Evolutionary conservation across 2,113 vertebrate genomes (phyloP), one percentile per base, ranked within the genome.

Genomic region (Acanthochromis polyacanthus): DNA sequence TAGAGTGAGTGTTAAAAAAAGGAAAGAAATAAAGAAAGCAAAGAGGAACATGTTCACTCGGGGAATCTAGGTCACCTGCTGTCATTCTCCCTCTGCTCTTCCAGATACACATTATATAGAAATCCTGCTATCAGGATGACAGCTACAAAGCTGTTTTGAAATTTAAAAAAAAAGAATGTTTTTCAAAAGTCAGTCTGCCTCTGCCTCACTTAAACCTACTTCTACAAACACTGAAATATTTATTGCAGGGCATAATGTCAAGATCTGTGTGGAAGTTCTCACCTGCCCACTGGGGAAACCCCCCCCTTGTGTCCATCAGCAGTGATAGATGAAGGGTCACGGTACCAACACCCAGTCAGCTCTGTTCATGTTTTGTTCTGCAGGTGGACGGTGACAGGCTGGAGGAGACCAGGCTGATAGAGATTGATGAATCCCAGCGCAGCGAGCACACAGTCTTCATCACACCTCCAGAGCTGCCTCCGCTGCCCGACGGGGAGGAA

Each of bases 371-470:
- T 65, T 9, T 75, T 60, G 16, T 32, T 69, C 61, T 50, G 92
- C 66, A 99, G 98, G 95, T 97, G 85, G 97, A 99, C 89, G 84
- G 81, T 17, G 97, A 99, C 70, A 96, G 89, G 90, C 94, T 70
- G 3, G 96, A 97, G 80, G 98, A 99, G 76, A 90, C 93, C 8
- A 91, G 95, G 45, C 96, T 99, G 60, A 99, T 99, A 83, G 98
- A 99, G 91, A 92, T 96, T 69, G 97, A 99, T 86, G 97, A 99
- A 63, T 97, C 97, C 19, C 97, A 98, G 93, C 97, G 95, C 91
- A 99, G 98, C 19, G 98, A 99, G 89, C 98, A 99, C 85, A 99
- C 98, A 0, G 98, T 99, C 66, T 99, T 98, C 90, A 97, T 99
- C 91, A 99, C 97, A 0, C 98, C 97, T 3, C 98, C 97, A 1